phyloP scores from a whole-genome alignment of 1,140 invertebrate genomes.

The Cyrtorhinus lividipennis region DNA sequence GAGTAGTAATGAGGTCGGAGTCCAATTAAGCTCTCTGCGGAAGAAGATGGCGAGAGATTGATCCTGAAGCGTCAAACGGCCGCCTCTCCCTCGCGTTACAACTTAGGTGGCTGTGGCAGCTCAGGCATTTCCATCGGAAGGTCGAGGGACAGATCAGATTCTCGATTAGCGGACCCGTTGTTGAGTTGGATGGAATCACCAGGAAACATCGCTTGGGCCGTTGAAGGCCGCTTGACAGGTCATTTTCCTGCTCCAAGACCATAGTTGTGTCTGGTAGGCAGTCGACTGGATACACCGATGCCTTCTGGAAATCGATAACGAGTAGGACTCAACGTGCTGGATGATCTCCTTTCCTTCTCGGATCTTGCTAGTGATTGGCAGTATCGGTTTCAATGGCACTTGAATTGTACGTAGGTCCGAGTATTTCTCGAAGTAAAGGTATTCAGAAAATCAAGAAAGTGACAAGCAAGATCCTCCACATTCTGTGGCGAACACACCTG shows the following conservation, averaged over 20 bases:
- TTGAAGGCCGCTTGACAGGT: slow-evolving; percentile 1
- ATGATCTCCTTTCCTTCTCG: no score
- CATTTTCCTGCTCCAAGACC: not conserved
- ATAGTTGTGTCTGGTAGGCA: no score
- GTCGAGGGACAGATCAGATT: not conserved
- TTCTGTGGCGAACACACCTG: no score
- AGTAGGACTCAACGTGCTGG: no score
- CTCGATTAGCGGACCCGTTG: not conserved
- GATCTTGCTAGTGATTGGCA: no score
- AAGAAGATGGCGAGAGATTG: not conserved
- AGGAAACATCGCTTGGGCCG: not conserved
- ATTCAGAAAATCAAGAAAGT: no score
- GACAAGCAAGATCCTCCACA: no score
- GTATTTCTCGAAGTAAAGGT: no score
- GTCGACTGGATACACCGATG: no score
- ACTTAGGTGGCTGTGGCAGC: not conserved
- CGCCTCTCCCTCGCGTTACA: not conserved
- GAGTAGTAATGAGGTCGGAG: slow-evolving; percentile 5
- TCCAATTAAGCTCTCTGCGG: slow-evolving; percentile 4
- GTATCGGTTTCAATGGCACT: no score
- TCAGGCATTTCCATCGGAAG: not conserved
- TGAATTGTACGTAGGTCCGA: no score
- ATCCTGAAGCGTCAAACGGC: not conserved
- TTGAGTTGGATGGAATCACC: not conserved
- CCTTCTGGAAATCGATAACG: no score